phyloP scores from a whole-genome alignment of 2,797 vertebrate species.

The Kryptopterus vitreolus region DNA sequence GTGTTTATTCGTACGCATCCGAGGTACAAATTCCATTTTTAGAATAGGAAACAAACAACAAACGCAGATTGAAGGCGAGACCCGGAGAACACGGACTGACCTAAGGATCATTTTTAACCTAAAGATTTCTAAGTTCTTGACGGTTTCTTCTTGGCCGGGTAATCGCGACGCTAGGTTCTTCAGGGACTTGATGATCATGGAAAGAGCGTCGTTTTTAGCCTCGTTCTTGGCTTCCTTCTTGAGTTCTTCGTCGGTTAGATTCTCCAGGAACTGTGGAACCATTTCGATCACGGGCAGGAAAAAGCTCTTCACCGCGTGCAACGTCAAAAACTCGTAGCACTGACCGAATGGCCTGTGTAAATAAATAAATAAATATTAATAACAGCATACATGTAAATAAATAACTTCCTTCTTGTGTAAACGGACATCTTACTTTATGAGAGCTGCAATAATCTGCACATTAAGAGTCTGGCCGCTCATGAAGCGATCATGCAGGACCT shows the following conservation, averaged over 20 bases:
- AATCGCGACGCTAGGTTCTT: conserved; percentile 98
- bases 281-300: conserved; percentile 99
- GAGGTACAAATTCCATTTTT: too few relatives aligned
- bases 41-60: background rate
- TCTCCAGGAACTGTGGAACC: conserved; percentile 99
- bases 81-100: conserved; percentile 69
- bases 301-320: conserved; percentile 98
- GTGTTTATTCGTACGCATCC: background rate
- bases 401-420: background rate
- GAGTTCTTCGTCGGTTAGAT: conserved; percentile 97
- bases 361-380: conserved; percentile 12
- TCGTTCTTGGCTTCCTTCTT: conserved; percentile 99
- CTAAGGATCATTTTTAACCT: conserved; percentile 99
- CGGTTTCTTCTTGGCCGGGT: conserved; percentile 97
- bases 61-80: background rate
- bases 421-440: conserved; percentile 89
- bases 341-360: conserved; percentile 93
- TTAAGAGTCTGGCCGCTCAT: conserved; percentile 97
- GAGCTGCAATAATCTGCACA: conserved; percentile 99
- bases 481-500: conserved; percentile 98
- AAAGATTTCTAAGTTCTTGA: conserved; percentile 99
- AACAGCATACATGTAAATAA: conserved; percentile 64
- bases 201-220: conserved; percentile 99
- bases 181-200: conserved; percentile 99
- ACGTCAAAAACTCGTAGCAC: conserved; percentile 97